Evolutionary conservation across 1,140 invertebrate genomes (phyloP).

Genomic region (Atopsyche davidsoni): DNA sequence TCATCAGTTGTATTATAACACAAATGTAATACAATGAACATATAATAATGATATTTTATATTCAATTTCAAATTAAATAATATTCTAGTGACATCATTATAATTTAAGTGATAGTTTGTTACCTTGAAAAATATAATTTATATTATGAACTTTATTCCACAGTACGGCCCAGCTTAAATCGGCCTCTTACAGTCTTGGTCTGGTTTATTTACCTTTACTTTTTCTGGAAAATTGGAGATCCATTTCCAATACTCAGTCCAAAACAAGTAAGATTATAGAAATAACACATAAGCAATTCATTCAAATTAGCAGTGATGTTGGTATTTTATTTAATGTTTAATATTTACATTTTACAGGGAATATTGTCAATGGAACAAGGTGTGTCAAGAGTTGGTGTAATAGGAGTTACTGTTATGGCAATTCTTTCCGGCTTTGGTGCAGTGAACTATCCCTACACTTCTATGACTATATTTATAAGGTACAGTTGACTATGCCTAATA

Average conservation of each 20-base stretch:
- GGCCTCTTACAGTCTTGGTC: conserved; percentile 71
- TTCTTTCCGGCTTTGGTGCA: conserved; percentile 98
- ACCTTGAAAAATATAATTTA: too few relatives aligned
- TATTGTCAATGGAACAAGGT: conserved; percentile 92
- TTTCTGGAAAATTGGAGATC: conserved; percentile 99
- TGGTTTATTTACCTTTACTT: conserved; percentile 93
- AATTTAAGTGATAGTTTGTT: too few relatives aligned
- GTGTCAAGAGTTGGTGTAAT: conserved; percentile 95
- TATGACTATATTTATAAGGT: conserved; percentile 97
- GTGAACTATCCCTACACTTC: conserved; percentile 99
- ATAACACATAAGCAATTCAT: not conserved
- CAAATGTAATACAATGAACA: too few relatives aligned
- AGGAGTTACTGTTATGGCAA: conserved; percentile 98
- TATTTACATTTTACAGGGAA: conserved; percentile 64
- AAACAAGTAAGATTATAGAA: conserved; percentile 39
- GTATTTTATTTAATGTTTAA: conserved; percentile 1
- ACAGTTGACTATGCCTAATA: too few relatives aligned
- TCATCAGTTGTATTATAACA: too few relatives aligned
- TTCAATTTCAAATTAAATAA: too few relatives aligned
- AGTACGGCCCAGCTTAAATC: conserved; percentile 77
- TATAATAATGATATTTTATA: conserved; percentile 15
- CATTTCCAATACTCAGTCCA: conserved; percentile 91
- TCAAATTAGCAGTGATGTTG: not conserved
- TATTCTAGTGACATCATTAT: too few relatives aligned
- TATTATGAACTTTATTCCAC: conserved; percentile 44